Conservation (phyloP, 2,888 invertebrate species). For the Agonopterix heracliana region DNA sequence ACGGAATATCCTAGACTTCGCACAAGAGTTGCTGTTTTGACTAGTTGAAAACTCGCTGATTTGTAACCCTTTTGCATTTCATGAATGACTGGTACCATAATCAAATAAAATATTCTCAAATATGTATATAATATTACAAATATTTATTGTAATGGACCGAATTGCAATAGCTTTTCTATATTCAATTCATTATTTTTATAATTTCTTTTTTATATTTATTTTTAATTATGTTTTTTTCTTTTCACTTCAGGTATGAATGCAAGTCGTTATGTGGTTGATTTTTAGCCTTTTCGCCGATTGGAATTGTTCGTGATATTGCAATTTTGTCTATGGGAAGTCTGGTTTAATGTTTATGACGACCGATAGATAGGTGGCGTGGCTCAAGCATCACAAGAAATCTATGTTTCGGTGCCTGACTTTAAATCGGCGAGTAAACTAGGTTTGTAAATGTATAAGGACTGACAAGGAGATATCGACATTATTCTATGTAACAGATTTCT, state of each 20-base stretch:
- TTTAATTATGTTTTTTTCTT: constrained; percentile 29
- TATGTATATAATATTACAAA: background rate
- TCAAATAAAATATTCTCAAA: background rate
- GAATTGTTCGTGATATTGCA: constrained; percentile 47
- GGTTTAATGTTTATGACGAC: too few species aligned
- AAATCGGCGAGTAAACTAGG: too few species aligned
- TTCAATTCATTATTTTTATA: constrained; percentile 6
- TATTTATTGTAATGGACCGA: constrained; percentile 10
- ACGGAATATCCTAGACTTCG: too few species aligned
- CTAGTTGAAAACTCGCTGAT: too few species aligned
- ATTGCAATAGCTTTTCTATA: constrained; percentile 17
- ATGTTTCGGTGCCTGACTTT: too few species aligned
- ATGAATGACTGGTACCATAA: background rate
- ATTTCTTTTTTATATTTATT: constrained; percentile 18
- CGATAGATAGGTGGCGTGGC: too few species aligned
- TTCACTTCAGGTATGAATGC: constrained; percentile 68
- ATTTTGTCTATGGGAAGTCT: constrained; percentile 32
- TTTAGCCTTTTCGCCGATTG: constrained; percentile 27
- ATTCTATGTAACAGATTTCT: too few species aligned
- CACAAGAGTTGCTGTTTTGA: too few species aligned
- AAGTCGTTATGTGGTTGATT: constrained; percentile 69
- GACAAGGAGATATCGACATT: too few species aligned
- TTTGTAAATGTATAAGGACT: too few species aligned
- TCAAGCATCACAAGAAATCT: too few species aligned
- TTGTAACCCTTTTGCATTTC: too few species aligned